A percentile compares a stretch with the other conserved stretches of the same genome.
Evolutionary conservation across 2,113 vertebrate genomes (phyloP).

Genomic region (Phalacrocorax brasilianus): DNA sequence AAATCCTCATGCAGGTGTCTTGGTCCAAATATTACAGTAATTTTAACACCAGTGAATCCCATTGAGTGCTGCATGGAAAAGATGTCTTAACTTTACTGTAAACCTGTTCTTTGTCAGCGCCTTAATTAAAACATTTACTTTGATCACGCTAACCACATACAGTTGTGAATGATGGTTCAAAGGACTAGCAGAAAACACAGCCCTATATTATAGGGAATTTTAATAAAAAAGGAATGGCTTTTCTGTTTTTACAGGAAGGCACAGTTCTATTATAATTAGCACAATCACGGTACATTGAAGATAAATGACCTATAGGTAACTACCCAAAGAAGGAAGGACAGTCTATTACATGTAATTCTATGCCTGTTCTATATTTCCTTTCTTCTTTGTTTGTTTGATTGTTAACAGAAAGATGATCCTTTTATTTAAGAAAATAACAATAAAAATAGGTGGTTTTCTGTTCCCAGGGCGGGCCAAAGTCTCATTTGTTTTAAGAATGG

Average conservation of each 20-base stretch:
- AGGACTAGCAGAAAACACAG: background rate
- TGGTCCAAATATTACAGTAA: background rate
- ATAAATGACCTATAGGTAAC: background rate
- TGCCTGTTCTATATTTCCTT: background rate
- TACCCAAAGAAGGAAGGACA: background rate
- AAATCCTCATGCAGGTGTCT: background rate
- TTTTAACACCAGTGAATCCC: background rate
- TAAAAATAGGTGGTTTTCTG: background rate
- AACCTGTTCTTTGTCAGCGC: background rate
- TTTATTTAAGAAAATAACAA: background rate
- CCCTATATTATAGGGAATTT: background rate
- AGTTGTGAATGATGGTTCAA: background rate
- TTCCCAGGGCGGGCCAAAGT: background rate
- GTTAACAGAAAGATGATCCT: background rate
- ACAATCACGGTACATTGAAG: background rate
- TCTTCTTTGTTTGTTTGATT: background rate
- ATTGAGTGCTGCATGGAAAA: background rate
- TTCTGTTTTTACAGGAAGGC: background rate
- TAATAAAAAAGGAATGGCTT: background rate
- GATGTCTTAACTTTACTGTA: background rate
- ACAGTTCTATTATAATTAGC: background rate
- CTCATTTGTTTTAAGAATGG: background rate
- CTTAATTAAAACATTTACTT: background rate
- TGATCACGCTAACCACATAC: background rate
- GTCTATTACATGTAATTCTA: background rate